Evolutionary conservation across 2,797 vertebrate species (phyloP).

Genomic region (Gymnodraco acuticeps): DNA sequence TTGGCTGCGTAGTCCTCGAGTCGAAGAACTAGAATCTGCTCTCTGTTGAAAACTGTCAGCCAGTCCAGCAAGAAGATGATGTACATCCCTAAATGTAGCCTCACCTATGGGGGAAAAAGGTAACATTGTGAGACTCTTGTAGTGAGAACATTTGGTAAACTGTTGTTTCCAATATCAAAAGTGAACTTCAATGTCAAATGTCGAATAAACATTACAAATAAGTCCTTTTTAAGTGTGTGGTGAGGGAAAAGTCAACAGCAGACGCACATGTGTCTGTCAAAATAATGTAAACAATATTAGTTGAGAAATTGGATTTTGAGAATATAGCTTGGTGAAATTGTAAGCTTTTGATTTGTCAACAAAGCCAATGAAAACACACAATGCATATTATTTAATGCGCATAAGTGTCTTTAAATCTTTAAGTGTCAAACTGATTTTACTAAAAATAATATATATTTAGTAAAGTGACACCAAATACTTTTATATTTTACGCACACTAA

Average conservation of each 20-base stretch:
- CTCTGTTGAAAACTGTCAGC: conserved; percentile 89
- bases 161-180: background rate
- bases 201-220: background rate
- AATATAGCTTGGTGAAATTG: background rate
- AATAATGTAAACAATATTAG: background rate
- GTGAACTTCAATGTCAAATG: background rate
- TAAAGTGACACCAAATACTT: conserved; percentile 1
- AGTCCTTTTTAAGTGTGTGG: background rate
- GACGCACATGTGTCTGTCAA: background rate
- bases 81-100: conserved; percentile 92
- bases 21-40: conserved; percentile 92
- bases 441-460: background rate
- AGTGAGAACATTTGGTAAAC: background rate
- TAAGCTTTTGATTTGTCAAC: background rate
- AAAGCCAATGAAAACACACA: background rate
- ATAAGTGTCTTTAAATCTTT: background rate
- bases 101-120: conserved; percentile 82
- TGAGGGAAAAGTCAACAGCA: background rate
- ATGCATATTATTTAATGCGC: background rate
- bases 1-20: conserved; percentile 93
- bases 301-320: background rate
- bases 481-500: background rate
- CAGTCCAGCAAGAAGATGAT: conserved; percentile 94
- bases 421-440: background rate
- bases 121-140: background rate